Evolutionary conservation across 1,140 invertebrate species (phyloP), one percentile per base, ranked within the genome.

Genomic region (Pseudomyrmex gracilis): DNA sequence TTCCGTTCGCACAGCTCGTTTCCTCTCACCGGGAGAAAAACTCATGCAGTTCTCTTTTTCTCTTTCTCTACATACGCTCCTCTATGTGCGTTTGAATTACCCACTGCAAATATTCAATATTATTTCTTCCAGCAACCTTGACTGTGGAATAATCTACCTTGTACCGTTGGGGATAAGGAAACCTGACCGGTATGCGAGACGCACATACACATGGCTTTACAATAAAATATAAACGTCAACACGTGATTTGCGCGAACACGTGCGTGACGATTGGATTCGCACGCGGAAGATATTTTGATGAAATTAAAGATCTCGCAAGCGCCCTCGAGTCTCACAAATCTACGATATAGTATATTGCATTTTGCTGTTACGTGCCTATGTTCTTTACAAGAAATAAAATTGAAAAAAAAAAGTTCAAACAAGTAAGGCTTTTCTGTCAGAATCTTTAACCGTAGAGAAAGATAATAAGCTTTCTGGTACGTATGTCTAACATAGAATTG

Each of bases 141-240:
- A 80, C 76, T 80, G 66, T 80, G 76, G 76, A 34, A 80, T 60
- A 55, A 80, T 80, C 76, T 71, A 80, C 76, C 76, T 80, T 80
- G 76, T 47, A 49, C 43, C 43, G 34, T 80, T 53, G 22, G 22
- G 22, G 22, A 0, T 60, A 80, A 70, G 45, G 55, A 70, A 68
- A 80, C 51, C 53, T 70, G 66, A 80, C 22, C 66, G 76, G 20
- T 58, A 70, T 34, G 64, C 53, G 20, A 55, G 53, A 68, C 20
- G 20, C 58, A 58, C 22, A 80, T 20, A 13, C 22, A 80, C 45
- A 10, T 47, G 43, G 58, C 53, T 71, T 49, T 12, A 53, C 12
- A 60, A 22, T 24, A 67, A 0, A 57, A 45, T 57, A 77, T 60
- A 80, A 80, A 20, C 13, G 8, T n/a, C 8, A 13, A n/a, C 13